Percentiles rank a stretch among this genome's conserved stretches.
Evolutionary conservation across 1,140 invertebrate genomes (phyloP).

Genomic region (Neoseiulus cucumeris): DNA sequence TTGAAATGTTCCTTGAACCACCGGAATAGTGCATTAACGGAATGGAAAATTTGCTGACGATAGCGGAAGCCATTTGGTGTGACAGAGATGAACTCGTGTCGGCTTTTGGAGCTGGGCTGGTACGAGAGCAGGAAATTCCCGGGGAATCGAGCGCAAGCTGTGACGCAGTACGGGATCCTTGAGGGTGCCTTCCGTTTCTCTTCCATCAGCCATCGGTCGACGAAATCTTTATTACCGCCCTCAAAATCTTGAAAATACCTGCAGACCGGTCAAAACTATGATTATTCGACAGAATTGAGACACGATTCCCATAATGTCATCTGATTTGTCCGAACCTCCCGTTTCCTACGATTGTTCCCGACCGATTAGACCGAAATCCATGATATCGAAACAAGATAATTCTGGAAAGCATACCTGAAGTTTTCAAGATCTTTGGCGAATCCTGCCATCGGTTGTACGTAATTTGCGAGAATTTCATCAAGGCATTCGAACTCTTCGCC

Average conservation of each 20-base stretch:
- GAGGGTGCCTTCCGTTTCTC: slow-evolving; percentile 63
- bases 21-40: slow-evolving; percentile 55
- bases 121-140: slow-evolving; percentile 90
- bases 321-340: no score
- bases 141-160: slow-evolving; percentile 64
- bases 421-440: slow-evolving; percentile 69
- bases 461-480: slow-evolving; percentile 92
- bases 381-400: no score
- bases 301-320: no score
- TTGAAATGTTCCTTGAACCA: slow-evolving; percentile 98
- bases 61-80: slow-evolving; percentile 81
- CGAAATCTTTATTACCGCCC: slow-evolving; percentile 41
- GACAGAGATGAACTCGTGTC: slow-evolving; percentile 78
- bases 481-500: slow-evolving; percentile 71
- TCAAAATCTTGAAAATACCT: slow-evolving; percentile 21
- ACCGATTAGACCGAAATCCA: no score
- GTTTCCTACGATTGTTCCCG: not conserved
- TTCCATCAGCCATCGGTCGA: slow-evolving; percentile 63
- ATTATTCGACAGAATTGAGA: no score
- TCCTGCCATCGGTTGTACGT: slow-evolving; percentile 86
- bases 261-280: no score
- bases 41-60: slow-evolving; percentile 63
- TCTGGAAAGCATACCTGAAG: slow-evolving; percentile 49
- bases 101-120: slow-evolving; percentile 51
- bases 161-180: slow-evolving; percentile 78